Base-by-base conservation (phyloP, 2,888 invertebrate species). In the Limnephilus lunatus region DNA sequence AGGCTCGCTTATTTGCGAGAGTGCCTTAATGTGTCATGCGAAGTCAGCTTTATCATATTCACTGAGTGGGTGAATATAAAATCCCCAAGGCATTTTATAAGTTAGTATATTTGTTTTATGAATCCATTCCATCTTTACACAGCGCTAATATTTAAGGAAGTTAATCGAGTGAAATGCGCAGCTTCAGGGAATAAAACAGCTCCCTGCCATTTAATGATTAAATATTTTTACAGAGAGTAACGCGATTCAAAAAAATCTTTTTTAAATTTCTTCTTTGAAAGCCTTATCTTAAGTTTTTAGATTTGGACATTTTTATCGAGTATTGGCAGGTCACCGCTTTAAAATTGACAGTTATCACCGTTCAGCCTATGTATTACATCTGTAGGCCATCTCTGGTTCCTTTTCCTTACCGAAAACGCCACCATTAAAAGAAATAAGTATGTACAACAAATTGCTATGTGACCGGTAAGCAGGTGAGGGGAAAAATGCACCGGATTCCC, bases 31-130 rank as follows among this genome's bases (percentile, higher is more conserved):
- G 85, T 81, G 35, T 80, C 81, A 81, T 35, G 25, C 68, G n/a
- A 68, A 48, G 83, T 89, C 44, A 91, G 91, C 88, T 92, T 91
- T 82, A 88, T 83, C 83, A 87, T 92, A 92, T 81, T 92, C 81
- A 81, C 39, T 85, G 80, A 91, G 90, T 92, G 92, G 87, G 53
- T 81, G 39, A 68, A 68, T 68, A 68, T 68, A 68, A 68, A 68
- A 68, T 68, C 9, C 68, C 68, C 25, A 68, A 68, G 68, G 68
- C 68, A 68, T 68, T 68, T n/a, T 68, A 25, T 25, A 39, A 85
- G 39, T 39, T 39, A n/a, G 44, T 86, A n/a, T 44, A 86, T 86
- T n/a, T 86, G 44, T 86, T 86, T 85, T 86, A 44, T 14, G 44
- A 48, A 86, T 86, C 86, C 68, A 68, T 68, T 68, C 25, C 68